Conservation (phyloP, 2,113 vertebrate genomes). For the Aptenodytes patagonicus region DNA sequence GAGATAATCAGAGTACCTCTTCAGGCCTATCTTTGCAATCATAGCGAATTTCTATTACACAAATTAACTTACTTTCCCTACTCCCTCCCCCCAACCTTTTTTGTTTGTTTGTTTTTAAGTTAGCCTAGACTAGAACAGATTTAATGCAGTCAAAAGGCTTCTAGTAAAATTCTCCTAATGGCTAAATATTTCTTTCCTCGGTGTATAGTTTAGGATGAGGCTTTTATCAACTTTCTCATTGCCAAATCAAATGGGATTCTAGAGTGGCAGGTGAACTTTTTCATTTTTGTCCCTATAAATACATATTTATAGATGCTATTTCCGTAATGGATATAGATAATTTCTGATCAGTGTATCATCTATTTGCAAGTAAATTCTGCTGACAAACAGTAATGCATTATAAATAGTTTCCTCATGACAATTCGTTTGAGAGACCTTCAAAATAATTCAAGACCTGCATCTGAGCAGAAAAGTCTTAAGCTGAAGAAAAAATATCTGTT, state of each 20-base stretch:
- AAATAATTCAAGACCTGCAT: neutral
- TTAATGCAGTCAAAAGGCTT: neutral
- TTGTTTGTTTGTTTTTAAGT: neutral
- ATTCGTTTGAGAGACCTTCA: neutral
- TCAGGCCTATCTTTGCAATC: neutral
- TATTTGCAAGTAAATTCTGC: neutral
- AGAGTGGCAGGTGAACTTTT: neutral
- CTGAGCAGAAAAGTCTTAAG: neutral
- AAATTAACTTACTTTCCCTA: neutral
- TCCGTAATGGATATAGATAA: neutral
- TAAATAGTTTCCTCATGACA: neutral
- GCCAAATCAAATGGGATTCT: neutral
- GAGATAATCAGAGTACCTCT: neutral
- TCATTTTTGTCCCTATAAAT: neutral
- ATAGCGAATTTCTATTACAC: neutral
- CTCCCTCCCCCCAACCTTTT: accelerated
- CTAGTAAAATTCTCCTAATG: neutral
- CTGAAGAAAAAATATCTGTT: neutral
- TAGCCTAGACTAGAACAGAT: neutral
- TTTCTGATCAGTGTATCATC: neutral
- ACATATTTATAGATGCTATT: neutral
- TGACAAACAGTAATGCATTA: neutral
- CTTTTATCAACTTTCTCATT: neutral
- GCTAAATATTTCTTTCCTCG: neutral
- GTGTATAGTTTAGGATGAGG: neutral